Evolutionary conservation across 2,888 invertebrate genomes (phyloP).

Genomic region (Nymphalis urticae): DNA sequence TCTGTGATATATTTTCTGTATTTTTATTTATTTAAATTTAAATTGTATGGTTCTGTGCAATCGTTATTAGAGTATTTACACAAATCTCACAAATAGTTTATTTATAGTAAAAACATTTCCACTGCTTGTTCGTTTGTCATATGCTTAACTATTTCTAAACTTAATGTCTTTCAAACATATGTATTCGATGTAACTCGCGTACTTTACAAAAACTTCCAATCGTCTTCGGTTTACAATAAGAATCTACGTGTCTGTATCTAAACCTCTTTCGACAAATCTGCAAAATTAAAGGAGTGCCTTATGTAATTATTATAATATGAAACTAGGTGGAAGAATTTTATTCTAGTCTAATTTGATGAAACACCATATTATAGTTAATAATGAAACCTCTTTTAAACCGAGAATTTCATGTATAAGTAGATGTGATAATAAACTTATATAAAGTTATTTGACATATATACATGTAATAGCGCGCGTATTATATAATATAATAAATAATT

Average conservation of each 20-base stretch:
- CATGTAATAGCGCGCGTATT: constrained; percentile 41
- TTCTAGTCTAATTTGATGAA: constrained; percentile 80
- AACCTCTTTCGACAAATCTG: constrained; percentile 74
- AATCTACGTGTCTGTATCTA: constrained; percentile 60
- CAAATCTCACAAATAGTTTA: not conserved
- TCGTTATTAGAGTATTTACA: not conserved
- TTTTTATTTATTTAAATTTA: constrained; percentile 2
- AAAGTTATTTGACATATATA: constrained; percentile 56
- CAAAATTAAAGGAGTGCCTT: constrained; percentile 82
- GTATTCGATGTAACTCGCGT: constrained; percentile 11
- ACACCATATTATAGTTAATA: constrained; percentile 77
- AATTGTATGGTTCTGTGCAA: not conserved
- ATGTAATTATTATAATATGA: constrained; percentile 80
- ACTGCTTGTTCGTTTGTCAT: constrained; percentile 3
- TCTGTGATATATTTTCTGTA: constrained; percentile 11
- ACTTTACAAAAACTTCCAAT: constrained; percentile 61
- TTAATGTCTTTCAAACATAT: constrained; percentile 2
- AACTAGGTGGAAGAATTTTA: constrained; percentile 80
- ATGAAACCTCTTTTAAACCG: constrained; percentile 69
- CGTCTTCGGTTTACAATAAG: constrained; percentile 69
- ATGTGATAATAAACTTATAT: constrained; percentile 66
- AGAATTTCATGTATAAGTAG: constrained; percentile 68
- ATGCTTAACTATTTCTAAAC: not conserved
- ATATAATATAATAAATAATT: constrained; percentile 43
- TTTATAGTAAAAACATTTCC: constrained; percentile 8